phyloP scores from a whole-genome alignment of 2,888 invertebrate species.

The Tetranychus piercei region DNA sequence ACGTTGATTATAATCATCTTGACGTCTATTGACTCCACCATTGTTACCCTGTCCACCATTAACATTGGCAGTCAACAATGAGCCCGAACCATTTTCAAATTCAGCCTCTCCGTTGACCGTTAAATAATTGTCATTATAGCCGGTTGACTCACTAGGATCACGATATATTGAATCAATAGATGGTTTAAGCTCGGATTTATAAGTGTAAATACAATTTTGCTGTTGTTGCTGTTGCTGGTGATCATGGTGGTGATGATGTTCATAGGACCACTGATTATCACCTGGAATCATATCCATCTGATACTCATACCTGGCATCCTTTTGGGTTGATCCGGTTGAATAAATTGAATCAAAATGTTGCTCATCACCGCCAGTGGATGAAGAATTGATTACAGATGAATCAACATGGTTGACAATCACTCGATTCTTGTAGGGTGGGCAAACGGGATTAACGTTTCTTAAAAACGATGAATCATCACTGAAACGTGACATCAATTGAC shows the following conservation, averaged over 20 bases:
- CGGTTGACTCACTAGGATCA: slow-evolving; percentile 11
- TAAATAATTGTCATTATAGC: slow-evolving; percentile 4
- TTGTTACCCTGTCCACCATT: background rate
- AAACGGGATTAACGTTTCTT: slow-evolving; percentile 23
- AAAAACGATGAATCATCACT: slow-evolving; percentile 28
- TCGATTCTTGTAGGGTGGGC: slow-evolving; percentile 4
- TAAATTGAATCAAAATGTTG: background rate
- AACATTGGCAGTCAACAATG: background rate
- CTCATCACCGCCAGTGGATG: background rate
- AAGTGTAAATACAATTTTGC: slow-evolving; percentile 1
- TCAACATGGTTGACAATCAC: background rate
- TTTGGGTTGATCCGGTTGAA: background rate
- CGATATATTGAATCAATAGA: background rate
- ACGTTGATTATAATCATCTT: slow-evolving; percentile 1
- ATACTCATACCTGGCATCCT: background rate
- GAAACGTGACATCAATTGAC: slow-evolving; percentile 26
- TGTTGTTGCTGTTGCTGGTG: slow-evolving; percentile 10
- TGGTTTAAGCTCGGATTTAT: slow-evolving; percentile 10
- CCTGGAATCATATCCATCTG: background rate
- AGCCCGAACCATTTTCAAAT: background rate
- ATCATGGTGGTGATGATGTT: slow-evolving; percentile 3
- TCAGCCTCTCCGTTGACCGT: background rate
- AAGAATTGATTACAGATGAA: background rate
- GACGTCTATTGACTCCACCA: background rate
- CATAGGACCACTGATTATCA: background rate